Evolutionary conservation across 2,797 vertebrate genomes (phyloP).

Genomic region (Ctenopoma multispine): DNA sequence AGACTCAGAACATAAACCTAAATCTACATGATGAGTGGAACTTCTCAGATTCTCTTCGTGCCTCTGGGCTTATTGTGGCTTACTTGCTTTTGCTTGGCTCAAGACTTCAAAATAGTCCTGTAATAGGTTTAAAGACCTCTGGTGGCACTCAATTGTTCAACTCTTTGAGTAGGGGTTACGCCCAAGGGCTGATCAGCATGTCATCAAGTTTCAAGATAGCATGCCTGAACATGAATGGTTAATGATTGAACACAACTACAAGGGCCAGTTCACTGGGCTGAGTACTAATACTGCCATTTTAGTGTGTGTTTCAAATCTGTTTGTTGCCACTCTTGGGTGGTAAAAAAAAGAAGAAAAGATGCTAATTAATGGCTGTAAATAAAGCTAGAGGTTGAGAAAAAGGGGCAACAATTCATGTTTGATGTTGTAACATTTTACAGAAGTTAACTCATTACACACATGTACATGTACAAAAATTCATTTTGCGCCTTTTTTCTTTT

Average conservation of each 20-base stretch:
- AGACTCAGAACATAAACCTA: not conserved
- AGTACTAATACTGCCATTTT: slow-evolving; percentile 19
- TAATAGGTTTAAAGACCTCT: slow-evolving; percentile 47
- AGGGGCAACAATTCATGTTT: slow-evolving; percentile 35
- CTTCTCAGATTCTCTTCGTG: slow-evolving; percentile 42
- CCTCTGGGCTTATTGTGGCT: slow-evolving; percentile 21
- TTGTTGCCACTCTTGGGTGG: slow-evolving; percentile 42
- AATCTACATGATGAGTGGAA: slow-evolving; percentile 13
- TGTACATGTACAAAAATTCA: too few relatives aligned
- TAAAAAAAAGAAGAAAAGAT: slow-evolving; percentile 44
- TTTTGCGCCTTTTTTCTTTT: not conserved
- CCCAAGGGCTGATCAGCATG: slow-evolving; percentile 34
- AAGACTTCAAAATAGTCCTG: slow-evolving; percentile 17
- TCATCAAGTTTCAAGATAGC: slow-evolving; percentile 28
- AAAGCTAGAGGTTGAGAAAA: slow-evolving; percentile 31
- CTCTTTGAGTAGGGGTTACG: slow-evolving; percentile 19
- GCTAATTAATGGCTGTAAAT: slow-evolving; percentile 40
- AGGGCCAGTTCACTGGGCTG: slow-evolving; percentile 21
- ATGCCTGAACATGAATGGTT: slow-evolving; percentile 50
- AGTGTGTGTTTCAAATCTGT: slow-evolving; percentile 27
- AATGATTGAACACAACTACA: slow-evolving; percentile 42
- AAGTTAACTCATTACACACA: not conserved
- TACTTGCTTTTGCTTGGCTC: slow-evolving; percentile 1
- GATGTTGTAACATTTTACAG: slow-evolving; percentile 46
- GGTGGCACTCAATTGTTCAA: slow-evolving; percentile 42